Evolutionary conservation across 2,113 vertebrate genomes (phyloP), one percentile per base, ranked within the genome.

Genomic region (Oncorhynchus gorbuscha): DNA sequence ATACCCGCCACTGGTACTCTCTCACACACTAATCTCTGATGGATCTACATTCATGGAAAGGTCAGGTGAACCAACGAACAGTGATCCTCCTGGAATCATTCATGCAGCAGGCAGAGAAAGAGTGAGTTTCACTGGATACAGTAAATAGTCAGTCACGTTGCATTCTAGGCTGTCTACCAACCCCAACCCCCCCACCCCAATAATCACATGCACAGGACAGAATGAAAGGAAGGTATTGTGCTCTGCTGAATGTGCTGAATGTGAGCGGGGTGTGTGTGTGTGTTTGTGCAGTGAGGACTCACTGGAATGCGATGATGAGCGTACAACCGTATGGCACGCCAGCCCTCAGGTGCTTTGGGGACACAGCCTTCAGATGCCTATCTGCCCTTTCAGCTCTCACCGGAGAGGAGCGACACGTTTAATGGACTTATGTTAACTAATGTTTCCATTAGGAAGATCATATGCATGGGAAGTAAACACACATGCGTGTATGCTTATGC

Each of bases 151-250:
- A 79, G 78, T 86, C 81, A 74, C 76, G 22, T 79, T 73, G 78
- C 76, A 75, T 79, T 88, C 67, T 67, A 78, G 73, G 76, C 78
- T 75, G 76, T 79, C 76, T 20, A n/a, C 45, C 32, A n/a, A 9
- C 20, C 71, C 71, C 13, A 7, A 13, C n/a, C 16, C 71, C 22
- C 28, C 49, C 48, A 58, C 71, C 28, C 58, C 14, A 9, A 71
- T 62, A 76, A 83, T 83, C 74, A 79, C 66, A 55, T 73, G 74
- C 69, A 48, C 71, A 48, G 72, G 68, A 48, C 30, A 77, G 28
- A 51, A 69, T 82, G 73, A 76, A 84, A 81, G 72, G 49, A 39
- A 69, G 16, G 61, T 69, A 72, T 86, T 84, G 82, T 82, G 61
- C 76, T 74, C 20, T 1, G n/a, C 45, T 78, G 70, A 81, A 79